phyloP scores from a whole-genome alignment of 2,113 vertebrate genomes.

The Eublepharis macularius region DNA sequence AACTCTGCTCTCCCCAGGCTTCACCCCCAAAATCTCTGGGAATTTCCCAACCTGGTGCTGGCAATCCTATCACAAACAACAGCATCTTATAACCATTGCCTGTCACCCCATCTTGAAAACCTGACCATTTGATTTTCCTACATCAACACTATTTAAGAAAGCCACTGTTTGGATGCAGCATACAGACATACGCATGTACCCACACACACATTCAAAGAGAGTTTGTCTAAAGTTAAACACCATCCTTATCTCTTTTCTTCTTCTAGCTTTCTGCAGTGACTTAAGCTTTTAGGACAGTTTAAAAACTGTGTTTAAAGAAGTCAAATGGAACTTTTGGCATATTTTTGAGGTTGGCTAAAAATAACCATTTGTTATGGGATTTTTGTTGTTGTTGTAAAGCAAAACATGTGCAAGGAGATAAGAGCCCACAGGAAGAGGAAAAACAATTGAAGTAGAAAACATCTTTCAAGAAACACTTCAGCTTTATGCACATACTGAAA shows the following conservation, averaged over 20 bases:
- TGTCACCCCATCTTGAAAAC: neutral
- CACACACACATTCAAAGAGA: neutral
- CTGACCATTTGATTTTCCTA: neutral
- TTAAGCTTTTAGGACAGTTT: conserved; percentile 6
- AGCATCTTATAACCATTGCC: neutral
- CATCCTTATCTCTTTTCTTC: conserved; percentile 44
- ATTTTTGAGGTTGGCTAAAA: conserved; percentile 32
- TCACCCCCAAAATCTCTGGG: no score
- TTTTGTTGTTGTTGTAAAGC: conserved; percentile 35
- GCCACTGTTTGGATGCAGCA: neutral
- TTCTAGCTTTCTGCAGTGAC: conserved; percentile 56
- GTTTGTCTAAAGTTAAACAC: conserved; percentile 9
- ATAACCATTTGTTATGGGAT: conserved; percentile 45
- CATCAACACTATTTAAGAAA: neutral
- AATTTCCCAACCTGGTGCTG: no score
- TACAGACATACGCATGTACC: no score
- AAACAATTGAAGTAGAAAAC: conserved; percentile 49
- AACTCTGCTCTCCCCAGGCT: no score
- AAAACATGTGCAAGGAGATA: conserved; percentile 63
- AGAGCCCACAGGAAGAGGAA: conserved; percentile 57
- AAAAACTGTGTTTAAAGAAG: conserved; percentile 50
- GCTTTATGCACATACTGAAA: neutral
- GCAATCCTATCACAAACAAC: no score
- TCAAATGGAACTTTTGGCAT: conserved; percentile 19
- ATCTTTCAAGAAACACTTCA: conserved; percentile 49